Conservation (phyloP, 2,888 invertebrate genomes). For the Heliconius aoede region DNA sequence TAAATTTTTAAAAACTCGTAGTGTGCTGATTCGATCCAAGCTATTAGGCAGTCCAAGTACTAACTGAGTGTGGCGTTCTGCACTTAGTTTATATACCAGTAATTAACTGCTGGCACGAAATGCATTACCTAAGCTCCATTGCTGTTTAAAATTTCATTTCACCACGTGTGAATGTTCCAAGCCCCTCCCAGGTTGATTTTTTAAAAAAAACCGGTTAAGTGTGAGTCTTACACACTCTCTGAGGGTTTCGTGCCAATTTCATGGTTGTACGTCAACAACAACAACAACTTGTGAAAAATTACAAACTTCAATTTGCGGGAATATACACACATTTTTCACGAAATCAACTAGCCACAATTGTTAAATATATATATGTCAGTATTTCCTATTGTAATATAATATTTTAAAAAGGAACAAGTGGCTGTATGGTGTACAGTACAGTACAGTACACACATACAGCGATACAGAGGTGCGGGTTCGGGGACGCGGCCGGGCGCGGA, state of each 20-base stretch:
- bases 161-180: slow-evolving; percentile 18
- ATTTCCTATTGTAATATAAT: background rate
- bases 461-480: slow-evolving; percentile 40
- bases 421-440: background rate
- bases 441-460: too few species aligned
- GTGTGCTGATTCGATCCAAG: slow-evolving; percentile 80
- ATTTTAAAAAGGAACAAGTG: background rate
- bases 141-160: slow-evolving; percentile 51
- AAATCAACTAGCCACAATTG: too few species aligned
- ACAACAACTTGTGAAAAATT: too few species aligned
- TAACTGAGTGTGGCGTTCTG: slow-evolving; percentile 66
- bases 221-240: too few species aligned
- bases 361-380: background rate
- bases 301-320: too few species aligned
- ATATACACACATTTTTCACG: too few species aligned
- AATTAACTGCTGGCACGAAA: slow-evolving; percentile 65
- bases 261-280: too few species aligned
- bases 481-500: slow-evolving; percentile 54
- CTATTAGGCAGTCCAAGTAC: slow-evolving; percentile 67
- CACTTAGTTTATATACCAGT: slow-evolving; percentile 70
- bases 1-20: slow-evolving; percentile 56
- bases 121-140: slow-evolving; percentile 51
- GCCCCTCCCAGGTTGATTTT: too few species aligned
- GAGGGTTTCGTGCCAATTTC: too few species aligned
- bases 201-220: background rate